Evolutionary conservation across 2,113 vertebrate genomes (phyloP).

Genomic region (Felis chaus): DNA sequence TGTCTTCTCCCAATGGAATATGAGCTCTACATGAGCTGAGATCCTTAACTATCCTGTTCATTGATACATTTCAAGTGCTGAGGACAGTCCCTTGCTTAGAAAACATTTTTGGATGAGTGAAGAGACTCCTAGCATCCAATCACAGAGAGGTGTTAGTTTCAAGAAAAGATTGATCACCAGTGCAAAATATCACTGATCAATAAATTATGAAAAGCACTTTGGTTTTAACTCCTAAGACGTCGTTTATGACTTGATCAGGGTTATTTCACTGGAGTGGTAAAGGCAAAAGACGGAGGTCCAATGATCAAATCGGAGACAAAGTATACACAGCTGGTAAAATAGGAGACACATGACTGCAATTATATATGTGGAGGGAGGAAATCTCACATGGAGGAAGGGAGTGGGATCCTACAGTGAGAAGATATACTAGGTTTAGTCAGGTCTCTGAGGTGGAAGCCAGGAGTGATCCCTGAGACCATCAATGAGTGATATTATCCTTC

Average conservation of each 20-base stretch:
- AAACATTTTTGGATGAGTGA: background rate
- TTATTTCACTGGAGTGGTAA: background rate
- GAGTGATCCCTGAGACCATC: background rate
- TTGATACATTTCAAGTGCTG: background rate
- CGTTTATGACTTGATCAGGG: background rate
- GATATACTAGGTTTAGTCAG: background rate
- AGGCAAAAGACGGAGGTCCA: background rate
- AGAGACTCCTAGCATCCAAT: background rate
- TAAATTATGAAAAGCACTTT: background rate
- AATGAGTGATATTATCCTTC: background rate
- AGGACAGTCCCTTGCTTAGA: background rate
- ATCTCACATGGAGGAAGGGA: background rate
- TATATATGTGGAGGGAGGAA: background rate
- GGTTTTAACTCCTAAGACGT: background rate
- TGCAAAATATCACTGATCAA: background rate
- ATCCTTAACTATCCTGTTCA: background rate
- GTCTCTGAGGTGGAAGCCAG: background rate
- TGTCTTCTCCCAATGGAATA: background rate
- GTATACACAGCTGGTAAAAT: background rate
- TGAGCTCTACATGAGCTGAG: background rate
- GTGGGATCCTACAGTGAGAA: background rate
- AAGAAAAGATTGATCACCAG: background rate
- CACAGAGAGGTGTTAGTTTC: background rate
- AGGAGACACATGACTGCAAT: background rate
- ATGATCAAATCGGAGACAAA: background rate